phyloP scores from a whole-genome alignment of 1,140 invertebrate species.

The Pararge aegeria region DNA sequence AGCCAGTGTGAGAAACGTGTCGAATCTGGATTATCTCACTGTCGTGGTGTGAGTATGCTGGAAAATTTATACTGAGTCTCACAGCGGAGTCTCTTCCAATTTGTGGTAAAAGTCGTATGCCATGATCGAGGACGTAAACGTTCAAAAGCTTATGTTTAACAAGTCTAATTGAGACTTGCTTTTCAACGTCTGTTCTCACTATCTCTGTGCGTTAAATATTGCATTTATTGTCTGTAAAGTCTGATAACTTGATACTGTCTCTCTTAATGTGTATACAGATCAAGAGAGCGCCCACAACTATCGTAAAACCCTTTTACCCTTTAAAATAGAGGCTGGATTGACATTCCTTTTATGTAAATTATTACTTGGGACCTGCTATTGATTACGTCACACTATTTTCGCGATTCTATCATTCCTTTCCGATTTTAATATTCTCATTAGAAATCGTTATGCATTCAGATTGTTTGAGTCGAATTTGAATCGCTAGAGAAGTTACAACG shows the following conservation, averaged over 20 bases:
- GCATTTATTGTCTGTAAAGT: too few relatives aligned
- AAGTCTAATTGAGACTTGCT: too few relatives aligned
- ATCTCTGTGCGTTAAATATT: too few relatives aligned
- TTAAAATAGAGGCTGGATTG: constrained; percentile 48
- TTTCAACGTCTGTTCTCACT: too few relatives aligned
- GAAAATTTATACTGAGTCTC: background rate
- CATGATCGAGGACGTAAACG: too few relatives aligned
- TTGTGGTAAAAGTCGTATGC: too few relatives aligned
- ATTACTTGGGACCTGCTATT: constrained; percentile 24
- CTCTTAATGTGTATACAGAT: background rate
- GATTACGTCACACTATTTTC: background rate
- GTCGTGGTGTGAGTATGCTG: background rate
- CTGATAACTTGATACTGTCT: too few relatives aligned
- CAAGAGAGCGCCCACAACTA: background rate
- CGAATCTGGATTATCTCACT: background rate
- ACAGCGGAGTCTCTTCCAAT: background rate
- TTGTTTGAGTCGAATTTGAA: too few relatives aligned
- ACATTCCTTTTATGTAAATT: constrained; percentile 67
- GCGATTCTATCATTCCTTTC: background rate
- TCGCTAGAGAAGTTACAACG: too few relatives aligned
- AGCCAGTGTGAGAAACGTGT: background rate
- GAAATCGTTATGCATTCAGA: too few relatives aligned
- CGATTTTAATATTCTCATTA: background rate
- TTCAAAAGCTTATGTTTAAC: too few relatives aligned
- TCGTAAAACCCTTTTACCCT: constrained; percentile 22